phyloP scores from a whole-genome alignment of 2,113 vertebrate species.

The Elaphurus davidianus region DNA sequence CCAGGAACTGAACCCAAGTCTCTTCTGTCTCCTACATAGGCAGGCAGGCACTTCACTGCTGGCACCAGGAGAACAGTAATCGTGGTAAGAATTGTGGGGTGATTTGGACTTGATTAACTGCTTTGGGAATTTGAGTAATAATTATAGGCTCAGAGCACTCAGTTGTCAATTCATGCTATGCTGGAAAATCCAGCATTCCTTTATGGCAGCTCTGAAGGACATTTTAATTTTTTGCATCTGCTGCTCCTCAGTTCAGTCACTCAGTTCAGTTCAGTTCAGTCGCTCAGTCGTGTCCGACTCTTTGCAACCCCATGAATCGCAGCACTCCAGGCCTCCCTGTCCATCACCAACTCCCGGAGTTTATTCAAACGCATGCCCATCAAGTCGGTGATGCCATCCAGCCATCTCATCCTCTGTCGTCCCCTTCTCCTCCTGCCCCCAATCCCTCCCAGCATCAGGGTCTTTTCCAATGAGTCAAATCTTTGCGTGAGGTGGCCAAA shows the following conservation, averaged over 20 bases:
- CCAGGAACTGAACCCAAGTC: neutral
- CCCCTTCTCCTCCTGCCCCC: neutral
- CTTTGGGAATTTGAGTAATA: neutral
- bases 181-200: neutral
- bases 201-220: neutral
- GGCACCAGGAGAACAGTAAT: neutral
- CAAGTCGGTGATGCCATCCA: neutral
- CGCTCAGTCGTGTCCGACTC: neutral
- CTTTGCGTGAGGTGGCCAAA: neutral
- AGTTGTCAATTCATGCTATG: neutral
- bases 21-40: neutral
- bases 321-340: neutral
- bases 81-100: neutral
- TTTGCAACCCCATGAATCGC: neutral
- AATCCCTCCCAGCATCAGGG: neutral
- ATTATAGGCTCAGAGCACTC: neutral
- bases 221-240: neutral
- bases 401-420: neutral
- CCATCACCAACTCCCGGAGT: accelerated
- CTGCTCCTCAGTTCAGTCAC: neutral
- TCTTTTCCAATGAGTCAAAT: neutral
- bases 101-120: neutral
- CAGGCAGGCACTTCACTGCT: neutral
- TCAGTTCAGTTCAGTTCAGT: neutral
- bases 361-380: neutral